A percentile compares a stretch with the other conserved stretches of the same genome.
These are phyloP conservation scores for Iguana delicatissima DNA, from an alignment of 2,797 vertebrate genomes.

Conservation along the genomic window DNA sequence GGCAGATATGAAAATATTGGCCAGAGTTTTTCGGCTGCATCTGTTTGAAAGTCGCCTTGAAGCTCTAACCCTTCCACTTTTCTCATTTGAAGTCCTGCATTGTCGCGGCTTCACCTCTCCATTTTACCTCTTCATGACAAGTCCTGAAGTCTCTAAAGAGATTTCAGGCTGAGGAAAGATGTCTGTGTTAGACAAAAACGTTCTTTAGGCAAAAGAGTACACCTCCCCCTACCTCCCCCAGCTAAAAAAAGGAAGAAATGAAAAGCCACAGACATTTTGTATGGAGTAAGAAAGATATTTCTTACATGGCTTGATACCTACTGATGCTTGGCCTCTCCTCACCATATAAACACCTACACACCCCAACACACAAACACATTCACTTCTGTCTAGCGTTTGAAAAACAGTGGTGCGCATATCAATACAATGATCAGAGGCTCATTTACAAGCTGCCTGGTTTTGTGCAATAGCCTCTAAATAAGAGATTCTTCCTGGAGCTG, in stretches of 20 bases:
- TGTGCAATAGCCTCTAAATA: conserved; percentile 64
- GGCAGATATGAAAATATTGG: not conserved
- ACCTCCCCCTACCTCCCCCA: not conserved
- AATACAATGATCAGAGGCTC: conserved; percentile 69
- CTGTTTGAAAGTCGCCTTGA: not conserved
- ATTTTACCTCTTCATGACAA: conserved; percentile 34
- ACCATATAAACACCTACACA: no score
- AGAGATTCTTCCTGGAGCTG: conserved; percentile 69
- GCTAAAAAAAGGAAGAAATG: not conserved
- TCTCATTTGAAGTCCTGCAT: conserved; percentile 20
- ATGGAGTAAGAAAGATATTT: conserved; percentile 15
- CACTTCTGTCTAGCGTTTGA: conserved; percentile 18
- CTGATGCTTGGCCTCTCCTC: conserved; percentile 4
- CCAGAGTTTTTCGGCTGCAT: not conserved
- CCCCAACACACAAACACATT: not conserved
- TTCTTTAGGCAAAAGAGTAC: conserved; percentile 19
- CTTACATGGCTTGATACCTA: conserved; percentile 11
- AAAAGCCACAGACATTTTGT: conserved; percentile 6
- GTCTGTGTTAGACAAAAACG: conserved; percentile 1
- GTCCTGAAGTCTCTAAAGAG: conserved; percentile 26
- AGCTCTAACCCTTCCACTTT: conserved; percentile 16
- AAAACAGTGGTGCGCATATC: conserved; percentile 36
- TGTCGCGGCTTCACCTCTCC: not conserved
- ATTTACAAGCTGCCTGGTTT: conserved; percentile 65
- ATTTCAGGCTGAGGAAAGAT: conserved; percentile 25